Base-by-base conservation (phyloP, 64 coral and sea anemone species). In the Astreopora myriophthalma region DNA sequence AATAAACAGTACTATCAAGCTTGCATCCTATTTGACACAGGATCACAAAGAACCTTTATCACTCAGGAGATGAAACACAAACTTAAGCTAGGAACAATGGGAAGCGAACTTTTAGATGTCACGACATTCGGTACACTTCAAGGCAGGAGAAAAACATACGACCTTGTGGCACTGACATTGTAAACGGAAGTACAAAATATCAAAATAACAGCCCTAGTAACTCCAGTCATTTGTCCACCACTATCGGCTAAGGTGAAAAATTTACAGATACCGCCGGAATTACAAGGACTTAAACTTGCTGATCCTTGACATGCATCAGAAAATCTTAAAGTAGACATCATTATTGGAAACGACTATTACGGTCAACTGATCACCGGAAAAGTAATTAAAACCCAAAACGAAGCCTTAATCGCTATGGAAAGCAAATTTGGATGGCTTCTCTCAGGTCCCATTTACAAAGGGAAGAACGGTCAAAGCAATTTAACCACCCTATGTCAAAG, bases 391-490 rank as follows among this genome's bases (percentile, higher is more conserved):
- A 87, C 71, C 22, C 31, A 93, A 9, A 61, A 87, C 16, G 32
- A 58, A 11, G 30, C 9, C 52, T 79, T 63, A 28, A 94, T 94
- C 25, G 85, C 92, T 28, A 94, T 71, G 13, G 14, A 88, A 71
- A 88, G 85, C 73, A 82, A 88, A 61, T 94, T 88, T 44, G 85
- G 92, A 71, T 94, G 92, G 75, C 42, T 94, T 31, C 86, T 94
- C 8, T 87, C 85, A 23, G 75, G 92, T 30, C 92, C 92, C 36
- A 10, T 78, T 34, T 71, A 28, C 11, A 20, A 31, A 79, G 30
- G 62, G 58, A 51, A 12, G 60, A 74, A 19, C 19, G 31, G 3
- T 51, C 35, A 64, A 57, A 74, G 34, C 34, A 75, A 25, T 52
- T 32, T 77, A 32, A 76, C 6, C 51, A 33, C 42, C 32, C 30